These are phyloP conservation scores for Poicephalus meyeri DNA, from an alignment of 2,113 vertebrate species.

Conservation along the genomic window DNA sequence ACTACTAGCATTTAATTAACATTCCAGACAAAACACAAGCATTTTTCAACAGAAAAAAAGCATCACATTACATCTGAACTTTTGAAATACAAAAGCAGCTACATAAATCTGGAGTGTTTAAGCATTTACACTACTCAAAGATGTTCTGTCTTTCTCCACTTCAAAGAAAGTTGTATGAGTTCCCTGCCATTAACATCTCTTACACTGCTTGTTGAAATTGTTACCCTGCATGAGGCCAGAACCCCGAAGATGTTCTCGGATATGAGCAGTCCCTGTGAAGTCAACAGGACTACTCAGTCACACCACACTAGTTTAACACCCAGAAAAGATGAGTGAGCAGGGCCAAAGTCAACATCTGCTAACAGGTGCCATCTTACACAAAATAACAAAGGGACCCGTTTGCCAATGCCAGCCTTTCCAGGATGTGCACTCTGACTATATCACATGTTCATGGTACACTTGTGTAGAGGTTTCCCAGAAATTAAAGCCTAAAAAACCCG, in stretches of 20 bases:
- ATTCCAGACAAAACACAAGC: background rate
- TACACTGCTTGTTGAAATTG: background rate
- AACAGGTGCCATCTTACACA: background rate
- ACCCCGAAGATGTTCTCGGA: background rate
- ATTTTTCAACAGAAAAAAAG: background rate
- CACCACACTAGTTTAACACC: background rate
- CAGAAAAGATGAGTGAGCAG: background rate
- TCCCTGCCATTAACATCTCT: background rate
- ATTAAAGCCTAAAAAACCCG: background rate
- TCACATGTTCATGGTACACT: background rate
- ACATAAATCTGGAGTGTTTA: background rate
- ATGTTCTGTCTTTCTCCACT: background rate
- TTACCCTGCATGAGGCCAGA: background rate
- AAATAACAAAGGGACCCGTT: background rate
- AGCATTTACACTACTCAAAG: background rate
- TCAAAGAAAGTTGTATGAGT: background rate
- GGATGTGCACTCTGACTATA: background rate
- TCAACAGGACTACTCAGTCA: background rate
- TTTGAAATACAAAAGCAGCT: slow-evolving; percentile 4
- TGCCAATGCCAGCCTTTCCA: background rate
- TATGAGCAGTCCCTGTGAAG: background rate
- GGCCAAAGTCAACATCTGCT: background rate
- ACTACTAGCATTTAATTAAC: background rate
- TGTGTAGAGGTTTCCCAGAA: background rate
- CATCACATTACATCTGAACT: background rate